Base-by-base conservation (phyloP, 2,888 invertebrate genomes). In the Epinotia ramella region DNA sequence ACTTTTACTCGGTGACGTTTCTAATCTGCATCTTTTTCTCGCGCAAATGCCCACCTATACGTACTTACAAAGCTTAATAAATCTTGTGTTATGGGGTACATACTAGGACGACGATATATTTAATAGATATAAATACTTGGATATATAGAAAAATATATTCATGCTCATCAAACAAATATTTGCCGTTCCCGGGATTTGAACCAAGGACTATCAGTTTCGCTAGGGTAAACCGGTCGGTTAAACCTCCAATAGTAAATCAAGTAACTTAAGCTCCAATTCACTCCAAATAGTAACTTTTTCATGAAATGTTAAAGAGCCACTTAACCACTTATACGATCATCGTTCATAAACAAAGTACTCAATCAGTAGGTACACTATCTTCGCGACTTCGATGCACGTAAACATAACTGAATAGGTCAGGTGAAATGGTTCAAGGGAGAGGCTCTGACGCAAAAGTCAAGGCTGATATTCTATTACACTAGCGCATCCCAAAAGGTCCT, bases 381-480 rank as follows among this genome's bases (percentile, higher is more conserved):
- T 65, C 40, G 24, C 44, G n/a, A 40, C 46, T 60, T 49, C 18
- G 49, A 62, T 49, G 46, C 60, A 24, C 28, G 49, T 33, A 60
- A 64, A n/a, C 70, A 60, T 66, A 66, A 66, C 79, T 64, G 78
- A 77, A 67, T 70, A 70, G 80, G 81, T 79, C 80, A 77, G 79
- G 79, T 70, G 80, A 82, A 82, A 82, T 82, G 78, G 79, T 75
- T 76, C 78, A 77, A 72, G 81, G 83, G 83, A 80, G 69, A 80
- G 82, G 82, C 81, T 69, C 67, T 89, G 89, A 88, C 91, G 88
- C 82, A 87, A 83, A 78, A 80, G 83, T 83, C 87, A 91, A 90
- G 90, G 91, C 79, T 85, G 81, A 80, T 83, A 79, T 83, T 81
- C 84, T 81, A 84, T 86, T 82, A 85, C 76, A 62, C 49, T 20